Base-by-base conservation (phyloP, 2,113 vertebrate species). In the Prionailurus bengalensis region DNA sequence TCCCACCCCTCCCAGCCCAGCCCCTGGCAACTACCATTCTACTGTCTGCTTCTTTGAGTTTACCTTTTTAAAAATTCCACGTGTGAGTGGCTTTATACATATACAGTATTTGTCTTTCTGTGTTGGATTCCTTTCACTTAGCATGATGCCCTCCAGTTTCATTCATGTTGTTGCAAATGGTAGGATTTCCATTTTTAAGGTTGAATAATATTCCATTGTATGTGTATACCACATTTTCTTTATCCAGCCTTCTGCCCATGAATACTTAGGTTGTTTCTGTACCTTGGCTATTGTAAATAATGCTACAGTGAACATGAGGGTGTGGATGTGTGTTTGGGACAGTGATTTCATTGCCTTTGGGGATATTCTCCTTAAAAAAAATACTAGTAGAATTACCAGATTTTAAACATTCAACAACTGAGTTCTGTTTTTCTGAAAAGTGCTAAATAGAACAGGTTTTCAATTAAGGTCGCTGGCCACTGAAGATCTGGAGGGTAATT, bases 361-460 rank as follows among this genome's bases (percentile, higher is more conserved):
- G 68, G 63, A 31, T 15, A 61, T 53, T 78, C 0, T 45, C 65
- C 55, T 84, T 79, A 71, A 78, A 86, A 86, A 78, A 78, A 86
- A 70, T 55, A 23, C 27, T 63, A 42, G 25, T 78, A 42, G 51
- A 73, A 76, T 91, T 65, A 19, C 19, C 27, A 89, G 65, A 89
- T 73, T 79, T 94, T 73, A 89, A 85, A 63, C 45, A 55, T 39
- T 89, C 88, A 73, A n/a, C 53, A 15, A 12, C 25, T 11, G 53
- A 88, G 31, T 80, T 79, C 82, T 71, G 53, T 86, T 91, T 95
- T 87, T 70, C 92, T 89, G 48, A 89, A 94, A 23, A 51, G 79
- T 19, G 23, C 9, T 80, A 39, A 84, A 12, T 71, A 66, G 94
- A 79, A 71, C 27, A 89, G 23, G 12, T 55, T 45, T 89, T 83